Conservation (phyloP, 2,797 vertebrate genomes). For the Anniella stebbinsi region DNA sequence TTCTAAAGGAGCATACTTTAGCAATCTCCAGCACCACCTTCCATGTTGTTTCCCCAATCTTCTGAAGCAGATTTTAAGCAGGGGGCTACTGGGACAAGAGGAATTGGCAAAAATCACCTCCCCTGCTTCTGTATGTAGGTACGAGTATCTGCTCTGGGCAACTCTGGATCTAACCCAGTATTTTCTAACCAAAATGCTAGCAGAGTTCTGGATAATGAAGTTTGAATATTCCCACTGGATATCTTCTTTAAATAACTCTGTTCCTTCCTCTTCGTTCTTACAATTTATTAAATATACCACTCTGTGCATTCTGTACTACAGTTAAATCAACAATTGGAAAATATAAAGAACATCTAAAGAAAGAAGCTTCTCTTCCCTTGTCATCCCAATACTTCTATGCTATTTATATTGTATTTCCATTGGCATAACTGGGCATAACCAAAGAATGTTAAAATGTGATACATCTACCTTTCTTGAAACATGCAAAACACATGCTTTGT, state of each 20-base stretch:
- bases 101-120: neutral
- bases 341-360: slow-evolving; percentile 20
- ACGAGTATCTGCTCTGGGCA: neutral
- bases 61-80: neutral
- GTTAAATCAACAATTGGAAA: neutral
- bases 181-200: slow-evolving; percentile 77
- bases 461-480: slow-evolving; percentile 26
- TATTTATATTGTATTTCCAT: slow-evolving; percentile 15
- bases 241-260: slow-evolving; percentile 45
- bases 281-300: neutral
- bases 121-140: neutral
- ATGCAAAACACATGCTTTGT: slow-evolving; percentile 13
- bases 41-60: neutral
- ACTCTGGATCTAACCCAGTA: neutral
- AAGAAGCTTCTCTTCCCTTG: slow-evolving; percentile 31
- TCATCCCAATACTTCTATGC: slow-evolving; percentile 21
- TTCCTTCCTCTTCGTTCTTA: slow-evolving; percentile 25
- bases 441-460: slow-evolving; percentile 27
- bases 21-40: neutral
- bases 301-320: slow-evolving; percentile 35
- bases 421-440: slow-evolving; percentile 7
- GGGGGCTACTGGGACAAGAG: neutral
- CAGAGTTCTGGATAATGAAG: slow-evolving; percentile 68
- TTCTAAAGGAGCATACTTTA: neutral
- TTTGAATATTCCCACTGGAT: slow-evolving; percentile 37